Percentiles rank a stretch among this genome's conserved stretches.
Conservation (phyloP, 1,140 invertebrate species). For the Onthophagus taurus region DNA sequence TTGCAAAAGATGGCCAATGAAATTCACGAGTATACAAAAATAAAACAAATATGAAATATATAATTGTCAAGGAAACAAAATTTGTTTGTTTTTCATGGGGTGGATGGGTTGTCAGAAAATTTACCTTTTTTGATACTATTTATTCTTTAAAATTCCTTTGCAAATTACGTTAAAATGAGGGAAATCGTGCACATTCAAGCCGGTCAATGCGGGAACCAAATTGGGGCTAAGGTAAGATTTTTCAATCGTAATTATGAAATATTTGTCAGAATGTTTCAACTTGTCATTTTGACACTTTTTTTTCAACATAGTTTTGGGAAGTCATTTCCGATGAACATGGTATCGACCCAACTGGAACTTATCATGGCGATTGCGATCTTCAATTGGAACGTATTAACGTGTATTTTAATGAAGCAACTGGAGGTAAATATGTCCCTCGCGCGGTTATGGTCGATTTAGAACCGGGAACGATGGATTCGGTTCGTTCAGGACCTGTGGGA, state of each 20-base stretch:
- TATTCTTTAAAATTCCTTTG: conserved; percentile 16
- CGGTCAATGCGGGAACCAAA: conserved; percentile 82
- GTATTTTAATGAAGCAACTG: conserved; percentile 84
- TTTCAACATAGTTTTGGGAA: conserved; percentile 76
- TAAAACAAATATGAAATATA: too few species aligned
- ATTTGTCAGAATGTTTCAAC: neutral
- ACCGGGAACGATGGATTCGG: conserved; percentile 87
- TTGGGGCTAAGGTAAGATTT: conserved; percentile 57
- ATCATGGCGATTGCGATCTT: conserved; percentile 76
- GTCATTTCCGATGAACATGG: conserved; percentile 89
- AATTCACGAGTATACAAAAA: too few species aligned
- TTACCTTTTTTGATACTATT: conserved; percentile 13
- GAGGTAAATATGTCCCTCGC: conserved; percentile 82
- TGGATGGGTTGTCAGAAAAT: too few species aligned
- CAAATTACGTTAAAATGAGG: conserved; percentile 45
- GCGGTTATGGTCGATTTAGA: conserved; percentile 82
- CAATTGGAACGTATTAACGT: conserved; percentile 87
- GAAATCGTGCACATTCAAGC: conserved; percentile 71
- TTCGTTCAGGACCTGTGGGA: conserved; percentile 77
- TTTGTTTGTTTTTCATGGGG: conserved; percentile 16
- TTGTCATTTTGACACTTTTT: neutral
- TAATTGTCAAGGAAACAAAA: too few species aligned
- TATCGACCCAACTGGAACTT: conserved; percentile 78
- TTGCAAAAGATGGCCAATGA: too few species aligned
- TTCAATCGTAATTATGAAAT: conserved; percentile 3